Conservation (phyloP, 2,888 invertebrate genomes). For the Conus canariensis region DNA sequence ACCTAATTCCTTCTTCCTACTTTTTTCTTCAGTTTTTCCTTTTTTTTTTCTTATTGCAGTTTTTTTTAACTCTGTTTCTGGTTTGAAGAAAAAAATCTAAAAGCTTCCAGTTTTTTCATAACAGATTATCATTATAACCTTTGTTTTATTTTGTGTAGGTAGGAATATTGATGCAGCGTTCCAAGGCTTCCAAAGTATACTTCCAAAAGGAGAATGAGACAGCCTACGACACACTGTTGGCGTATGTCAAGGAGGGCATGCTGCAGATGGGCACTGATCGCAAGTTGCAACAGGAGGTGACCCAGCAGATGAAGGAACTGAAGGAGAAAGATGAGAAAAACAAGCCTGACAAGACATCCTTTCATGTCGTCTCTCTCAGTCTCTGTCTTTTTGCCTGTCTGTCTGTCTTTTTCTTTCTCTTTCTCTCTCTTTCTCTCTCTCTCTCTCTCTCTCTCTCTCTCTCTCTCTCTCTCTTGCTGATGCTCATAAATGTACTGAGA, state of each 20-base stretch:
- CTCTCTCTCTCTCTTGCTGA: too few relatives aligned
- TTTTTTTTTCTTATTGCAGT: too few relatives aligned
- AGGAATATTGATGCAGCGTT: constrained; percentile 69
- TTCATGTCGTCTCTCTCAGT: neutral
- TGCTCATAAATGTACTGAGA: too few relatives aligned
- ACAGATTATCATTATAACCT: too few relatives aligned
- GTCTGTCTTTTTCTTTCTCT: neutral
- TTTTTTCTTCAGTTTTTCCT: too few relatives aligned
- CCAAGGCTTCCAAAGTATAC: constrained; percentile 63
- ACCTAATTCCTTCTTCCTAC: too few relatives aligned
- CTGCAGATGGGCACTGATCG: constrained; percentile 37
- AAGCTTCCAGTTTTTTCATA: too few relatives aligned
- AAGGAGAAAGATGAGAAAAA: constrained; percentile 52
- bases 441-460: neutral
- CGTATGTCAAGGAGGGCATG: constrained; percentile 53
- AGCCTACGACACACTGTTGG: constrained; percentile 60
- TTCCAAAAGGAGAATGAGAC: constrained; percentile 69
- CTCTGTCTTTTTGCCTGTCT: neutral
- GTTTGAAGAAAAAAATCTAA: too few relatives aligned
- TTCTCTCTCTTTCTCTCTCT: neutral
- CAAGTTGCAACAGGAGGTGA: constrained; percentile 44
- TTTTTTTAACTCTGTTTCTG: too few relatives aligned
- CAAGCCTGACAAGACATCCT: constrained; percentile 44
- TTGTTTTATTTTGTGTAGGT: constrained; percentile 56
- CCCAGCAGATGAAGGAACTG: constrained; percentile 50